phyloP scores from a whole-genome alignment of 2,113 vertebrate species.

The Petrocephalus microphthalmus region DNA sequence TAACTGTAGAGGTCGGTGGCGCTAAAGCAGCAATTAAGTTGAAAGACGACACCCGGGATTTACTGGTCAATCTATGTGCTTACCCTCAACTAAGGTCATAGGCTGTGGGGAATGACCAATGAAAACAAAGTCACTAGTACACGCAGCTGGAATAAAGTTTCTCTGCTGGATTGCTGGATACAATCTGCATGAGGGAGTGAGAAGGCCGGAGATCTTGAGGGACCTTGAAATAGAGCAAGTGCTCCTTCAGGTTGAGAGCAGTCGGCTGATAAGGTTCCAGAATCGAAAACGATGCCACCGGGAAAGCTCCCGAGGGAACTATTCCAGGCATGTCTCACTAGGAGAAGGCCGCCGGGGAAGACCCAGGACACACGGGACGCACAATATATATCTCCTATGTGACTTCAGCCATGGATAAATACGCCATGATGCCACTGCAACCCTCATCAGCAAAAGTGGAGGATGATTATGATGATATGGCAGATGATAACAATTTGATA shows the following conservation, averaged over 20 bases:
- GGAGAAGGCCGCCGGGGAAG: background rate
- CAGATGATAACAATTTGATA: background rate
- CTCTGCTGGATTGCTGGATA: background rate
- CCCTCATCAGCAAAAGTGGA: background rate
- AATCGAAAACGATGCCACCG: background rate
- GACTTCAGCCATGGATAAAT: background rate
- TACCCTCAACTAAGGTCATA: background rate
- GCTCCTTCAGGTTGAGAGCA: background rate
- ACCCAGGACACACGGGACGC: background rate
- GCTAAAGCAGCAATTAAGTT: background rate
- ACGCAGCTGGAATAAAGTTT: background rate
- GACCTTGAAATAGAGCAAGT: background rate
- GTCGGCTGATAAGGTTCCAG: background rate
- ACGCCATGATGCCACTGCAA: background rate
- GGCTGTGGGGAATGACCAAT: background rate
- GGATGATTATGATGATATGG: background rate
- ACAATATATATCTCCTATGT: background rate
- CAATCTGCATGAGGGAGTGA: background rate
- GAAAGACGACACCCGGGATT: background rate
- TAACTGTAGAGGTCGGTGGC: background rate
- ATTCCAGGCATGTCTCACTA: background rate
- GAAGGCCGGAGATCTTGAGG: background rate
- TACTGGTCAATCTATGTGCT: background rate
- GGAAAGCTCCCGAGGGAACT: background rate
- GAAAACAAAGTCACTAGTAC: background rate